Evolutionary conservation across 37 sponge, comb jelly and placozoan genomes (phyloP).

Genomic region (Beroe ovata): DNA sequence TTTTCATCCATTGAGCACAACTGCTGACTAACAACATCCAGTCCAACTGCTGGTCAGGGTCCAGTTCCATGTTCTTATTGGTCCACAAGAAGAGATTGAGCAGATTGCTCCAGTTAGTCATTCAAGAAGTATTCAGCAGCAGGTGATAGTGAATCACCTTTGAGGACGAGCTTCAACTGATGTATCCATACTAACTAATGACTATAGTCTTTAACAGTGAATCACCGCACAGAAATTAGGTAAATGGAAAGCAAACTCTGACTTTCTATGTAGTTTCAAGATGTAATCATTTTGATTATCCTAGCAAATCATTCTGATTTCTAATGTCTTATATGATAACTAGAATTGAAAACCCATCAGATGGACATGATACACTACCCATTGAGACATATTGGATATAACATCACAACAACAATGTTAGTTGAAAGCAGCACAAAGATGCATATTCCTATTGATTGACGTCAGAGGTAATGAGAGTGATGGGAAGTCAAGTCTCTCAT

Average conservation of each 20-base stretch:
- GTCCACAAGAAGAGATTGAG: background rate
- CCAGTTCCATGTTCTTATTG: background rate
- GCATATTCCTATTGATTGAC: too few relatives aligned
- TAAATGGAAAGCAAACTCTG: too few relatives aligned
- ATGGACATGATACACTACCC: too few relatives aligned
- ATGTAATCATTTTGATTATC: too few relatives aligned
- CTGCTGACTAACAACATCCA: background rate
- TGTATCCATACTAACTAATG: background rate
- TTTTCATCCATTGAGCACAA: background rate
- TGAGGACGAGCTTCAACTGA: constrained; percentile 23
- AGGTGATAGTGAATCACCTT: background rate
- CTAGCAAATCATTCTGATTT: background rate
- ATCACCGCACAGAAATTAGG: background rate
- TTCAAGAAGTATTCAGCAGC: background rate
- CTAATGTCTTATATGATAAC: background rate
- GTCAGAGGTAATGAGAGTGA: too few relatives aligned
- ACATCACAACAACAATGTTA: too few relatives aligned
- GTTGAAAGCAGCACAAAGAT: too few relatives aligned
- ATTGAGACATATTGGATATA: too few relatives aligned
- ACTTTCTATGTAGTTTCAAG: too few relatives aligned
- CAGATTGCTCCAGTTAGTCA: background rate
- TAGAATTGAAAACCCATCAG: too few relatives aligned
- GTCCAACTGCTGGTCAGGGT: background rate
- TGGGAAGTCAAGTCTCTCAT: too few relatives aligned
- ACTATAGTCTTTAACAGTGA: background rate